Base-by-base conservation (phyloP, 2,797 vertebrate species). In the Scomberomorus guttatus region DNA sequence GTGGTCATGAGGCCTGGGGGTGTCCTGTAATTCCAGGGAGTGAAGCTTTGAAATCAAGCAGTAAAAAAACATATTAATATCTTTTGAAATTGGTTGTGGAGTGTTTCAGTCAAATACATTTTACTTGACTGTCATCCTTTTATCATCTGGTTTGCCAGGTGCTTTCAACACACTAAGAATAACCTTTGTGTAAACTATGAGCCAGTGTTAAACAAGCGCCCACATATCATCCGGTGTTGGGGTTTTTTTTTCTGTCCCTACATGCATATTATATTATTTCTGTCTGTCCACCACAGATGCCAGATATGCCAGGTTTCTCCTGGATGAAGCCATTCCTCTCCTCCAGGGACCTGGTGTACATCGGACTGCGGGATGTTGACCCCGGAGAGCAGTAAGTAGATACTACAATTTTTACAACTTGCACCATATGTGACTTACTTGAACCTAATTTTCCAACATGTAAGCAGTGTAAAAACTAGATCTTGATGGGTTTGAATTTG, bases 351-450 rank as follows among this genome's bases (percentile, higher is more conserved):
- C 95, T 99, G 60, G 97, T 99, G 4, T 99, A 99, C 86, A 97
- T 99, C 66, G 98, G 98, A 7, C 91, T 99, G 74, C 95, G 98
- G 74, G 97, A 99, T 7, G 96, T 99, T 29, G 98, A 99, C 86
- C 96, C 97, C 56, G 97, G 98, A 73, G 98, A 99, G 93, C 92
- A 98, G 98, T 99, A 93, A 96, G 98, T 92, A 24, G 5, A 50
- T 1, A 18, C 50, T 10, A 15, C 10, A 4, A 10, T 27, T 20
- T 58, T 24, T 12, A 54, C 11, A 24, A 1, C 2, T 29, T 29
- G 51, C 10, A 20, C 12, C 9, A 5, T 0, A n/a, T 14, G 1
- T 48, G n/a, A 17, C 34, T 71, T 10, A 64, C 71, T 2, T 15
- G 13, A 37, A 50, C 5, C 32, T 44, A 7, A 46, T 39, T 29